Conservation (phyloP, 2,888 invertebrate genomes). For the Ectropis crepuscularia region DNA sequence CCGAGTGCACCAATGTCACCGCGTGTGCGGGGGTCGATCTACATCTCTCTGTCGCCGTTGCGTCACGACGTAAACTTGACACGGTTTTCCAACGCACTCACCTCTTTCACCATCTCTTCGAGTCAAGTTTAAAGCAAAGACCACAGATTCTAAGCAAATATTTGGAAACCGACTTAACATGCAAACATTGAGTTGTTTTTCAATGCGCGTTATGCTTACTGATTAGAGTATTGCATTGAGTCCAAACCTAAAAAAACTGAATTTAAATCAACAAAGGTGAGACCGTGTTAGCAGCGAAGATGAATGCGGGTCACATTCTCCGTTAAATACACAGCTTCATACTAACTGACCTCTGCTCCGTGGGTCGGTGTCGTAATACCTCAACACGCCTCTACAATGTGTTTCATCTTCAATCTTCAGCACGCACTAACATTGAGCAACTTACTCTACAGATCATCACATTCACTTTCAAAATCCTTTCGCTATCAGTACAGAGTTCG, state of each 20-base stretch:
- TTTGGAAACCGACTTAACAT: slow-evolving; percentile 23
- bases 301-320: slow-evolving; percentile 22
- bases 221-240: not conserved
- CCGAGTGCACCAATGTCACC: slow-evolving; percentile 50
- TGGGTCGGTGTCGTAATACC: slow-evolving; percentile 50
- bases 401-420: slow-evolving; percentile 51
- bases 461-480: slow-evolving; percentile 72
- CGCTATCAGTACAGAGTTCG: slow-evolving; percentile 25
- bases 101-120: slow-evolving; percentile 35
- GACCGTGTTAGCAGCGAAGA: slow-evolving; percentile 25
- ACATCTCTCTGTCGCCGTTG: slow-evolving; percentile 51
- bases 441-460: slow-evolving; percentile 45
- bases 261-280: slow-evolving; percentile 20
- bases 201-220: slow-evolving; percentile 11
- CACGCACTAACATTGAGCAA: slow-evolving; percentile 55
- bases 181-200: slow-evolving; percentile 21
- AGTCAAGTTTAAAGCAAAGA: slow-evolving; percentile 41
- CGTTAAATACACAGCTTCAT: slow-evolving; percentile 37
- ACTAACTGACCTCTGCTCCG: slow-evolving; percentile 47
- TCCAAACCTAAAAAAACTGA: not conserved
- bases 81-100: slow-evolving; percentile 58
- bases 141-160: slow-evolving; percentile 30
- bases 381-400: slow-evolving; percentile 50
- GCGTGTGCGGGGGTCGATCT: slow-evolving; percentile 45
- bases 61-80: slow-evolving; percentile 72